These are phyloP conservation scores for Drosophila monieri DNA, from an alignment of 2,888 invertebrate genomes.

Conservation along the genomic window DNA sequence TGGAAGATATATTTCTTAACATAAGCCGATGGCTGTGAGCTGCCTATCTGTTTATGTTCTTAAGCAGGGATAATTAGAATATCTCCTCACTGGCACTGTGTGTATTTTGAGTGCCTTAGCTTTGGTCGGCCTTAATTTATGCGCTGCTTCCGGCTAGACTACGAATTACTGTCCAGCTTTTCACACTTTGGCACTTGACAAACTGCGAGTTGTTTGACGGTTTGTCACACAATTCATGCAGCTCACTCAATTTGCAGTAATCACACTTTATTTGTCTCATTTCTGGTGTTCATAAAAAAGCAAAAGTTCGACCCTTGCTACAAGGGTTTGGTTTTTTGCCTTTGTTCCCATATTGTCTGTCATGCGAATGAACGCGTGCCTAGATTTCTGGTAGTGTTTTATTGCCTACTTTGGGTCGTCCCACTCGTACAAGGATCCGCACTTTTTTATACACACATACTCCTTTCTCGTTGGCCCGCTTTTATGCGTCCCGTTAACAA, in stretches of 20 bases:
- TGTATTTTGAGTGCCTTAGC: not conserved
- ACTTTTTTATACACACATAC: constrained; percentile 6
- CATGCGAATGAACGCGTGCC: constrained; percentile 61
- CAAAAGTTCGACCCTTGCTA: constrained; percentile 32
- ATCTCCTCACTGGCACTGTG: constrained; percentile 5
- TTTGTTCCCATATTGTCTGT: constrained; percentile 56
- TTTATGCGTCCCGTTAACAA: constrained; percentile 69
- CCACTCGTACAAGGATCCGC: constrained; percentile 29
- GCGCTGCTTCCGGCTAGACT: not conserved
- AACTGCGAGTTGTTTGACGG: constrained; percentile 14
- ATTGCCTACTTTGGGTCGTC: constrained; percentile 68
- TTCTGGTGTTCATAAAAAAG: constrained; percentile 67
- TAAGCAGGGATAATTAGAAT: constrained; percentile 18
- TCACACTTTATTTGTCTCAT: constrained; percentile 75
- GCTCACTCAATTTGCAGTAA: constrained; percentile 74
- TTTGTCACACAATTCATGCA: constrained; percentile 55
- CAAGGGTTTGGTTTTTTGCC: constrained; percentile 3
- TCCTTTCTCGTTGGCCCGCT: constrained; percentile 46
- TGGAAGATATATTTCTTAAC: not conserved
- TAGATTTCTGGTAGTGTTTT: constrained; percentile 74
- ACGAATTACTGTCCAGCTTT: constrained; percentile 19
- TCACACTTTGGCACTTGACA: constrained; percentile 17
- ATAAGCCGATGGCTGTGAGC: constrained; percentile 1
- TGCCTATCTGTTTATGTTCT: constrained; percentile 9
- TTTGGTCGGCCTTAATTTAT: constrained; percentile 13